A percentile compares a stretch with the other conserved stretches of the same genome.
These are phyloP conservation scores for Cylas formicarius DNA, from an alignment of 1,140 invertebrate species.

Conservation along the genomic window DNA sequence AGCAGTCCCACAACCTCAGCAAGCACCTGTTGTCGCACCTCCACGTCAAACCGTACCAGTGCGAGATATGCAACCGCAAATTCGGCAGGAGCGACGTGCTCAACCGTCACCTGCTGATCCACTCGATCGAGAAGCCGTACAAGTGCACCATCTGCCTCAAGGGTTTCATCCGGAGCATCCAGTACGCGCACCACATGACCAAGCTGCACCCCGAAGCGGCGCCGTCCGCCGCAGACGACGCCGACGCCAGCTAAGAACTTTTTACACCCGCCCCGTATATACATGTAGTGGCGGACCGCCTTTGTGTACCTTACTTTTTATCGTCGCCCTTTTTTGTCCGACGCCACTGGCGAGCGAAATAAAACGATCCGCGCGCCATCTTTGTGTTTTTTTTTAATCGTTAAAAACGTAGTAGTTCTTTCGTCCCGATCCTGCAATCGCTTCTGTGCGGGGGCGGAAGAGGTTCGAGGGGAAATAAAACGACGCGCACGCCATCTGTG, in stretches of 20 bases:
- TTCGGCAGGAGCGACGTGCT: conserved; percentile 35
- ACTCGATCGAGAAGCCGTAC: conserved; percentile 33
- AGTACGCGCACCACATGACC: conserved; percentile 17
- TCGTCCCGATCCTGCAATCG: background rate
- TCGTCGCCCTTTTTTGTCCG: no score
- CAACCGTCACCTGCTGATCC: conserved; percentile 36
- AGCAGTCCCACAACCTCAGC: conserved; percentile 78
- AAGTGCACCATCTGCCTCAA: conserved; percentile 30
- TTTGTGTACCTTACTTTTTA: no score
- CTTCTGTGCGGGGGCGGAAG: background rate
- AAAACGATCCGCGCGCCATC: no score
- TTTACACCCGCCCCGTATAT: no score
- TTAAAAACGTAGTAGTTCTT: no score
- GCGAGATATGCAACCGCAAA: conserved; percentile 51
- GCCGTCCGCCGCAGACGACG: background rate
- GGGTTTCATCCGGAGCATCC: conserved; percentile 30
- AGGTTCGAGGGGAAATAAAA: background rate
- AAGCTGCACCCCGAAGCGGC: conserved; percentile 15
- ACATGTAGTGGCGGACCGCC: no score
- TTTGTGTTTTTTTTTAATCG: no score
- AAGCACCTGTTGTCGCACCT: conserved; percentile 78
- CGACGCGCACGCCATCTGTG: background rate
- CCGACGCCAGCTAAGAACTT: background rate
- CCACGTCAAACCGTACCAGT: conserved; percentile 73
- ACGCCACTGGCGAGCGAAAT: no score